These are phyloP conservation scores for Eulemur macaco DNA, from an alignment of 2,113 vertebrate genomes.

Conservation along the genomic window DNA sequence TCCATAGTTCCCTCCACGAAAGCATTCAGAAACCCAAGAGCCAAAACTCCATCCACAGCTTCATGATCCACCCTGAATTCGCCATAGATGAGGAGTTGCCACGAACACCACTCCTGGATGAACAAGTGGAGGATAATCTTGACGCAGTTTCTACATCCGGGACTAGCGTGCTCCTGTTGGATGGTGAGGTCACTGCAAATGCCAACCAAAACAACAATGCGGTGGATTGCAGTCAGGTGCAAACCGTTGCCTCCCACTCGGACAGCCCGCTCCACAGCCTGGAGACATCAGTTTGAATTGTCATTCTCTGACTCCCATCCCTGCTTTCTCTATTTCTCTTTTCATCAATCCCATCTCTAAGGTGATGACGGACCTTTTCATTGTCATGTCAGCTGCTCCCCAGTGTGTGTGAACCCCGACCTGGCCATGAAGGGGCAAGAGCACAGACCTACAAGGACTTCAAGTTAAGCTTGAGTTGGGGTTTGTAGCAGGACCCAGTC, in stretches of 20 bases:
- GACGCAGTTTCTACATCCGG: conserved; percentile 60
- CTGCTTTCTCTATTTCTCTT: conserved; percentile 47
- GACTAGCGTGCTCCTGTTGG: conserved; percentile 75
- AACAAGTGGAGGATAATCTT: conserved; percentile 84
- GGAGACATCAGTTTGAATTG: conserved; percentile 87
- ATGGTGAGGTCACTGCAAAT: conserved; percentile 68
- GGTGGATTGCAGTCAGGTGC: conserved; percentile 80
- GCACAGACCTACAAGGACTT: conserved; percentile 15
- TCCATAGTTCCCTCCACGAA: conserved; percentile 95
- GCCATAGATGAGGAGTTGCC: conserved; percentile 91
- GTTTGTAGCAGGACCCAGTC: conserved; percentile 39
- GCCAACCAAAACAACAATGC: conserved; percentile 86
- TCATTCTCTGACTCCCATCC: conserved; percentile 53
- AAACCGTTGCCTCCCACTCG: conserved; percentile 70
- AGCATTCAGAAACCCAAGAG: conserved; percentile 93
- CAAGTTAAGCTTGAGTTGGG: conserved; percentile 26
- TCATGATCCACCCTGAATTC: conserved; percentile 97
- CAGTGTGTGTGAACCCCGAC: conserved; percentile 49
- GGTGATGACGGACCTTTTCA: conserved; percentile 73
- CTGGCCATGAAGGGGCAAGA: conserved; percentile 41
- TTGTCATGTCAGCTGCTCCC: conserved; percentile 78
- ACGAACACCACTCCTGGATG: conserved; percentile 87
- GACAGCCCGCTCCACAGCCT: conserved; percentile 85
- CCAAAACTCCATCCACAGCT: conserved; percentile 97
- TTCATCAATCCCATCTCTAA: conserved; percentile 33